Evolutionary conservation across 64 coral and sea anemone species (phyloP).

Genomic region (Exaiptasia diaphana): DNA sequence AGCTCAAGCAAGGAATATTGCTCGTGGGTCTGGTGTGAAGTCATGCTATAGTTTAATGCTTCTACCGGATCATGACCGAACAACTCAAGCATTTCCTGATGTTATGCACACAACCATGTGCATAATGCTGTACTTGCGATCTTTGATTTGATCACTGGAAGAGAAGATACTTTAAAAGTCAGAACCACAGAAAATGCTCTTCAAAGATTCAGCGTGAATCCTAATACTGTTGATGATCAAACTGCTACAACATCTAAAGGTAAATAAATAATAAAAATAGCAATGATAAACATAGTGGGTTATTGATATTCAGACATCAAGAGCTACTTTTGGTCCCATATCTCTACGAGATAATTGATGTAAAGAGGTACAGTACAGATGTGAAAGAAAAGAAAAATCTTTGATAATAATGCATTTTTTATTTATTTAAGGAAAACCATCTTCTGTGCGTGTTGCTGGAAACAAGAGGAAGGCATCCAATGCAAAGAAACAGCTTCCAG

Average conservation of each 20-base stretch:
- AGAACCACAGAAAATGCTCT: conserved; percentile 11
- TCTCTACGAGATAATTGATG: too few species aligned
- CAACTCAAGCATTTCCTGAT: conserved; percentile 30
- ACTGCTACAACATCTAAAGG: too few species aligned
- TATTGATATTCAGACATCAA: too few species aligned
- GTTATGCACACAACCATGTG: conserved; percentile 40
- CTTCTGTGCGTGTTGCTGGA: background rate
- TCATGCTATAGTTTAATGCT: conserved; percentile 36
- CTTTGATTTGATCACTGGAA: conserved; percentile 40
- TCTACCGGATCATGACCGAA: conserved; percentile 44
- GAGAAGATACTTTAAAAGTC: conserved; percentile 30
- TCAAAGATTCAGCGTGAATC: conserved; percentile 4
- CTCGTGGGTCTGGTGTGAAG: conserved; percentile 27
- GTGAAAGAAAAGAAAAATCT: too few species aligned
- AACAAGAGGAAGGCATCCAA: conserved; percentile 9
- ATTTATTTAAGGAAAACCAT: background rate
- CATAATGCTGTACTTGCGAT: conserved; percentile 31
- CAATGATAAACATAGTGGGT: too few species aligned
- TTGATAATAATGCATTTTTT: too few species aligned
- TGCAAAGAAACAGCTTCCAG: background rate
- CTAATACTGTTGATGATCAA: too few species aligned
- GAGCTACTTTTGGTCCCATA: too few species aligned
- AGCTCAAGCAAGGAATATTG: conserved; percentile 25
- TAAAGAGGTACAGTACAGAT: too few species aligned
- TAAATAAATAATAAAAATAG: too few species aligned